Percentiles rank a stretch among this genome's conserved stretches.
These are phyloP conservation scores for Silurus meridionalis DNA, from an alignment of 2,113 vertebrate species.

Conservation along the genomic window DNA sequence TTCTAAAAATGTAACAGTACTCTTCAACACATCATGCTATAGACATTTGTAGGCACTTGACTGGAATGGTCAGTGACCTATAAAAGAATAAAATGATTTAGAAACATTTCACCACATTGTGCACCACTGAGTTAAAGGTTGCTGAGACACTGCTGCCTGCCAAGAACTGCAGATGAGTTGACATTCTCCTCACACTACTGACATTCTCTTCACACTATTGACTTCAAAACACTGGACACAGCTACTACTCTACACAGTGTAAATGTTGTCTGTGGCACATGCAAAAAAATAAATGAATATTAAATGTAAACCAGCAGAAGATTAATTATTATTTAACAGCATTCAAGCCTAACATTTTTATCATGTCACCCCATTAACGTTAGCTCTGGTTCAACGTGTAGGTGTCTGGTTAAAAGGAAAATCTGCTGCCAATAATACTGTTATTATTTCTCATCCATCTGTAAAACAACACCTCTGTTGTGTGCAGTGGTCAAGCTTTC, in stretches of 20 bases:
- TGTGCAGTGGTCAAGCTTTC: slow-evolving; percentile 1
- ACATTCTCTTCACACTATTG: not conserved
- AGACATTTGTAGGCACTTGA: slow-evolving; percentile 26
- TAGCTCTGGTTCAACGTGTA: not conserved
- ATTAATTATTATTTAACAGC: not conserved
- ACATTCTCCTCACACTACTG: not conserved
- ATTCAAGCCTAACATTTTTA: not conserved
- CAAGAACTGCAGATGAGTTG: slow-evolving; percentile 25
- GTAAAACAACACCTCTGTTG: not conserved
- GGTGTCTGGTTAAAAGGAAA: not conserved
- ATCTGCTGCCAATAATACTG: not conserved
- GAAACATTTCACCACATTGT: slow-evolving; percentile 30
- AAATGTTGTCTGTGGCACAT: not conserved
- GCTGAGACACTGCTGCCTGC: slow-evolving; percentile 30
- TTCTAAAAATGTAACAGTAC: not conserved
- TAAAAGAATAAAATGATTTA: slow-evolving; percentile 45
- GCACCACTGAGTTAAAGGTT: slow-evolving; percentile 35
- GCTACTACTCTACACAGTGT: not conserved
- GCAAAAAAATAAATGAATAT: not conserved
- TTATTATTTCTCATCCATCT: not conserved
- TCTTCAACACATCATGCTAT: slow-evolving; percentile 2
- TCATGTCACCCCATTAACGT: not conserved
- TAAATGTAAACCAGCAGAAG: not conserved
- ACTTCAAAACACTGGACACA: slow-evolving; percentile 4
- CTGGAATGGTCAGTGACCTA: slow-evolving; percentile 42